Evolutionary conservation across 1,140 invertebrate species (phyloP), one percentile per base, ranked within the genome.

Genomic region (silkworm (Bombyx mori)): DNA sequence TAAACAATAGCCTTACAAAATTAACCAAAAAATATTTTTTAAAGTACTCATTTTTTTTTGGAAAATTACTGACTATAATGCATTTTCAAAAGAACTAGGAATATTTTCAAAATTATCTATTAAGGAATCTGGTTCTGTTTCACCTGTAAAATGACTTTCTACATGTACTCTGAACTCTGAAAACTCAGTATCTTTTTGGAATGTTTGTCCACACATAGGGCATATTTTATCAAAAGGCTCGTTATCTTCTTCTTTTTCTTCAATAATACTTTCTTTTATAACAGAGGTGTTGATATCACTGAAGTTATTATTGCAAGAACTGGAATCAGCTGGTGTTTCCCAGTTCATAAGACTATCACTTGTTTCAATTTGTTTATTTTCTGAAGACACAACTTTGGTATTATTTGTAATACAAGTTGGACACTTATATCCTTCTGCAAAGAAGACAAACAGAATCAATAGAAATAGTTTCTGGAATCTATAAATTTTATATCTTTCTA

Each of bases 141-240:
- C 81, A 62, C 84, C 84, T 61, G 80, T 69, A 75, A 91, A 90
- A 73, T 90, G 89, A 58, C 73, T 84, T 75, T 90, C 88, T 43
- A 91, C 90, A 86, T 91, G 89, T 52, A 76, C 60, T 56, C 88
- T 77, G 63, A 90, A 90, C 43, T 83, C 77, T 26, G 68, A 58
- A 82, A 90, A 90, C 47, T 62, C 66, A 7, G 75, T 61, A 53
- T 86, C 80, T 65, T 84, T 79, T 45, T 66, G 62, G 63, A 89
- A 90, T 58, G 68, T 73, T 75, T 88, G 76, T 22, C 79, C 83
- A 84, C 89, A 90, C 70, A 91, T 86, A 10, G 90, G 90, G 62
- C 89, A 91, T 57, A 90, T 88, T 72, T 82, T 89, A 57, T 89
- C 84, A 58, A 57, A 68, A 26, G 55, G 48, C 44, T 71, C 69